phyloP scores from a whole-genome alignment of 2,797 vertebrate genomes.

The Macropus fuliginosus region DNA sequence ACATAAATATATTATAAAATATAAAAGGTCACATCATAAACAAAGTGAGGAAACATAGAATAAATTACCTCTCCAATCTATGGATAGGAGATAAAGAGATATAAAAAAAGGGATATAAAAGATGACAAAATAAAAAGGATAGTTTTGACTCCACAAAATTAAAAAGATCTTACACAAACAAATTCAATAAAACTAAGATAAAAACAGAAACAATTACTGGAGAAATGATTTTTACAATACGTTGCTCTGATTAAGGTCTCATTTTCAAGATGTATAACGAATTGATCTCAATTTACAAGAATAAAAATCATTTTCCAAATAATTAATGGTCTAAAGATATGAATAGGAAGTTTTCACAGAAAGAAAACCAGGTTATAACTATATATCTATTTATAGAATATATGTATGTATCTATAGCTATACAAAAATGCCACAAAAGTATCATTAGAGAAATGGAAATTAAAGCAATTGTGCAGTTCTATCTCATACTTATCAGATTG shows the following conservation, averaged over 20 bases:
- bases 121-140: not conserved
- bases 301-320: not conserved
- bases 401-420: not conserved
- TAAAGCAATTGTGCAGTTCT: not conserved
- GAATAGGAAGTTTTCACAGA: not conserved
- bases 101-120: not conserved
- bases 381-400: not conserved
- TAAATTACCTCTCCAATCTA: not conserved
- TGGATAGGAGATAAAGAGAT: not conserved
- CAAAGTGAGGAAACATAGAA: not conserved
- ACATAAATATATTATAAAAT: too few species aligned
- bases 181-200: not conserved
- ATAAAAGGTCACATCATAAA: not conserved
- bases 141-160: not conserved
- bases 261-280: not conserved
- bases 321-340: not conserved
- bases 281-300: not conserved
- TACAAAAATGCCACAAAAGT: not conserved
- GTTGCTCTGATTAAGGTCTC: not conserved
- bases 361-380: not conserved
- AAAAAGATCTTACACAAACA: not conserved
- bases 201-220: not conserved
- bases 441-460: not conserved
- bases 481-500: not conserved
- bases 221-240: not conserved